Percentiles rank a stretch among this genome's conserved stretches.
Conservation (phyloP, 2,888 invertebrate genomes). For the Eueremaeus valkanovi region DNA sequence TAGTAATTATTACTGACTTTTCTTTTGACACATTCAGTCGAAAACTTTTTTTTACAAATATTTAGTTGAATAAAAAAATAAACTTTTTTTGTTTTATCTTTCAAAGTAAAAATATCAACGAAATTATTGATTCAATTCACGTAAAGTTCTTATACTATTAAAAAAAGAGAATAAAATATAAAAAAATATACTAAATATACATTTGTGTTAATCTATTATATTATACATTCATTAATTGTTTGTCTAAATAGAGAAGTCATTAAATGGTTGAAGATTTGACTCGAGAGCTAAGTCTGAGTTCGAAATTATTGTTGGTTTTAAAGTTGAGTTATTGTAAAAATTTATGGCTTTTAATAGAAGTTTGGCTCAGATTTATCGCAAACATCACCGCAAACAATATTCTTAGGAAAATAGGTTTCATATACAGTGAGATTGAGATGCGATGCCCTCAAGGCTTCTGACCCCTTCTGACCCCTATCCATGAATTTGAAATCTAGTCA, state of each 20-base stretch:
- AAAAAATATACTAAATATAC: constrained; percentile 1
- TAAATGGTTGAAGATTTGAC: not conserved
- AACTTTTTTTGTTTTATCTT: constrained; percentile 12
- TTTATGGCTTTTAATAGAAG: not conserved
- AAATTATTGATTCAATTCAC: constrained; percentile 29
- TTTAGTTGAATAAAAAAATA: not conserved
- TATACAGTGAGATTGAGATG: too few relatives aligned
- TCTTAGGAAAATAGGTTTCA: too few relatives aligned
- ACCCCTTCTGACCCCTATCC: too few relatives aligned
- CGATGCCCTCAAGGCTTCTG: too few relatives aligned
- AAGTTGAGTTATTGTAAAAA: not conserved
- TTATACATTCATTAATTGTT: constrained; percentile 16
- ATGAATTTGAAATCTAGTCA: too few relatives aligned
- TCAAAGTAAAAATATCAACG: not conserved
- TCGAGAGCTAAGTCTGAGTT: too few relatives aligned
- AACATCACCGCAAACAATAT: constrained; percentile 9
- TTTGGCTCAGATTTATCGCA: not conserved
- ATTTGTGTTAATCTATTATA: constrained; percentile 7
- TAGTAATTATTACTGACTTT: constrained; percentile 3
- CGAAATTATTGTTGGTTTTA: not conserved
- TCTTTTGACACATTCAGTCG: not conserved
- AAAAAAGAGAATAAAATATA: not conserved
- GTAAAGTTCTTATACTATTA: not conserved
- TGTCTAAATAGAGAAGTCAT: not conserved
- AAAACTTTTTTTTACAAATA: not conserved